A percentile compares a stretch with the other conserved stretches of the same genome.
Conservation (phyloP, 2,113 vertebrate species). For the Chaetodon trifascialis region DNA sequence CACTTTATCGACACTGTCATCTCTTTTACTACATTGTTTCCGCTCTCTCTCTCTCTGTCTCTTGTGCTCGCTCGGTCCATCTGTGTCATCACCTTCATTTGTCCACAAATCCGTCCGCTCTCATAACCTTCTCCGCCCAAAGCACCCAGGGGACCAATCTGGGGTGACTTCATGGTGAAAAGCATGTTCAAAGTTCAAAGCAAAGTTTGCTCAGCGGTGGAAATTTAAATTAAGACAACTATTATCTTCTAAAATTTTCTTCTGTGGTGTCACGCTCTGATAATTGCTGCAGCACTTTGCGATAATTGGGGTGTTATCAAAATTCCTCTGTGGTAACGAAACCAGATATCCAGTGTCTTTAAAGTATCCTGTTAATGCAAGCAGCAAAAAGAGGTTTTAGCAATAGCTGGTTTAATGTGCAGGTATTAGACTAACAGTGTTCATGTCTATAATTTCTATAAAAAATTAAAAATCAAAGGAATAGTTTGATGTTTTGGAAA, state of each 20-base stretch:
- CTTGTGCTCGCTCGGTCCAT: conserved; percentile 30
- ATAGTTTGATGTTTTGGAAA: background rate
- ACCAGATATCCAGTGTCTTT: conserved; percentile 55
- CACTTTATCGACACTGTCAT: conserved; percentile 75
- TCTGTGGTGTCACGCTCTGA: conserved; percentile 52
- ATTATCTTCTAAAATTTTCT: conserved; percentile 61
- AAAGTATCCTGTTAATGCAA: conserved; percentile 22
- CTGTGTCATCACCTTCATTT: conserved; percentile 73
- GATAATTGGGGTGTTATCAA: conserved; percentile 68
- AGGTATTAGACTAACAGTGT: background rate
- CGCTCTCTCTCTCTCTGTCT: conserved; percentile 43
- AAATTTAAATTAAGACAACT: conserved; percentile 62
- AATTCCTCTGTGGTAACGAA: conserved; percentile 60
- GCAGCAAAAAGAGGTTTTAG: conserved; percentile 4
- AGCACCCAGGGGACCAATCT: conserved; percentile 48
- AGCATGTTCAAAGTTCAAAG: conserved; percentile 70
- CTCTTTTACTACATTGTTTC: conserved; percentile 67
- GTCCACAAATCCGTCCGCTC: conserved; percentile 45
- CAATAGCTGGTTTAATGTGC: background rate
- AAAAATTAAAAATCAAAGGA: background rate
- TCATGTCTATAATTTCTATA: background rate
- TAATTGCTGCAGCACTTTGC: conserved; percentile 62
- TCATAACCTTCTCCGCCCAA: conserved; percentile 55
- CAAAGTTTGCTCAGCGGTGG: conserved; percentile 45
- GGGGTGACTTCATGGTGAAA: conserved; percentile 60